phyloP scores from a whole-genome alignment of 2,888 invertebrate species.

The Drosophila prostipennis region DNA sequence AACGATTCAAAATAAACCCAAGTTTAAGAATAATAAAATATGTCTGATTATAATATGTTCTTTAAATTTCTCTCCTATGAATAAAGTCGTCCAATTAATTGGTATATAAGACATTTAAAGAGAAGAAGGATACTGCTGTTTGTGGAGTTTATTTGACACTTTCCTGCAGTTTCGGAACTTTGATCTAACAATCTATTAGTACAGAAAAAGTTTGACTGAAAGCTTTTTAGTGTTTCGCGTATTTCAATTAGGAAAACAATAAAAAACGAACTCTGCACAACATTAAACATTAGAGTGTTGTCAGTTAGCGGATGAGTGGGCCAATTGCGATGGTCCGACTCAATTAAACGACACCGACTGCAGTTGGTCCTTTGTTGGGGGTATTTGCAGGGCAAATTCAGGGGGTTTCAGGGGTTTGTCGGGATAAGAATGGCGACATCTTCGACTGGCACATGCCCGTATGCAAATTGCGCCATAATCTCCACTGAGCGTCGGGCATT shows the following conservation, averaged over 20 bases:
- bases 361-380: conserved; percentile 8
- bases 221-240: conserved; percentile 31
- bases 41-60: too few relatives aligned
- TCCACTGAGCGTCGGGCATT: conserved; percentile 32
- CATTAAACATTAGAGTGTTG: conserved; percentile 22
- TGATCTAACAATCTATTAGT: conserved; percentile 11
- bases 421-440: conserved; percentile 21
- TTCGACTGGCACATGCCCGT: conserved; percentile 45
- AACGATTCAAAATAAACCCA: too few relatives aligned
- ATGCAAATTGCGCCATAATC: conserved; percentile 70
- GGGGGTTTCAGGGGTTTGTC: neutral
- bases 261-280: conserved; percentile 4
- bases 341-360: conserved; percentile 20
- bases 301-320: conserved; percentile 6
- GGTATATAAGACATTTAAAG: neutral
- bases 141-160: neutral
- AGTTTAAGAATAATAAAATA: neutral
- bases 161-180: neutral
- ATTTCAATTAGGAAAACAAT: conserved; percentile 20
- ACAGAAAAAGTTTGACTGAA: conserved; percentile 4
- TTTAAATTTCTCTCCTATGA: too few relatives aligned
- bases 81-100: too few relatives aligned
- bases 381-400: neutral
- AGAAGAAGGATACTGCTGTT: neutral
- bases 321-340: conserved; percentile 16